Evolutionary conservation across 35 echinoderm and acorn worm species (phyloP), one percentile per base, ranked within the genome.

Genomic region (Lytechinus variegatus): DNA sequence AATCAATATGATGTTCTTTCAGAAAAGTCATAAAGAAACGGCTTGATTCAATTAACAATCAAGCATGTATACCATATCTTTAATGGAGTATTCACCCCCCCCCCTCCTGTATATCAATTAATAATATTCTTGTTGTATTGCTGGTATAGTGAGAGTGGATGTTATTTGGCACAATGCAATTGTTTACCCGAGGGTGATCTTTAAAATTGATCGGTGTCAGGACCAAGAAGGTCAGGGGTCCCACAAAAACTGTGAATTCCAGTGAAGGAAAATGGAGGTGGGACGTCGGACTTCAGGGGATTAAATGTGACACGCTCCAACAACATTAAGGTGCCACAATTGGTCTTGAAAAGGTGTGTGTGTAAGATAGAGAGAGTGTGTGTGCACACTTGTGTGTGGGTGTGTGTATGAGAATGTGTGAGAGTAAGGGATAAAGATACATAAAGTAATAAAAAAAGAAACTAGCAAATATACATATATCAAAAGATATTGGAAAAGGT

Each of bases 241-340:
- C 66, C 14, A 4, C 6, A 19, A 24, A 79, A 79, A 79, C 66
- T 79, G 66, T 16, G 66, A 79, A 79, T 79, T 79, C 66, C 66
- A 79, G 66, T 79, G 14, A 79, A 79, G 66, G 66, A n/a, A 79
- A 79, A 79, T 79, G 66, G 19, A 79, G 66, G 24, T 8, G 66
- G 33, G 66, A 79, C 66, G 24, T 79, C 6, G 19, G 66, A 24
- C 66, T 79, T 79, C 16, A 7, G 66, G 16, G 66, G 66, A 79
- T 79, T 79, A 79, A 16, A 79, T 79, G 66, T 79, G 66, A 79
- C 66, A 79, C 66, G 66, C 66, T 79, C n/a, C 66, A 79, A 79
- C 66, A 79, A 79, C 66, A 79, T 79, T 79, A 79, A 79, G 66
- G 66, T 79, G 66, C 66, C 66, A 79, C 19, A 6, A 72, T 79